Percentiles rank a stretch among this genome's conserved stretches.
phyloP scores from a whole-genome alignment of 2,797 vertebrate species.

The Apogon talboti region DNA sequence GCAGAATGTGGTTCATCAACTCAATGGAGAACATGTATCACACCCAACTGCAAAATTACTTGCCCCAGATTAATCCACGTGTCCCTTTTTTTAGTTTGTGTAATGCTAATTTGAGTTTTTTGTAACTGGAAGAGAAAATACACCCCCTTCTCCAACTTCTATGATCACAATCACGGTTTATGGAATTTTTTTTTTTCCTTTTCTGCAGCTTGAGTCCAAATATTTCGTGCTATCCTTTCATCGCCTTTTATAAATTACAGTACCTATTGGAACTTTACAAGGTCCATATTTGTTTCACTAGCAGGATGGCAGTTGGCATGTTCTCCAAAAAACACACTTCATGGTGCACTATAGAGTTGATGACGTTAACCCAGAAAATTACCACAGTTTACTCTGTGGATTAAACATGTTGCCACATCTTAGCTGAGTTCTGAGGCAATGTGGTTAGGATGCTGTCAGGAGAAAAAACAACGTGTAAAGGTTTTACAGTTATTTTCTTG shows the following conservation, averaged over 20 bases:
- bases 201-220: constrained; percentile 19
- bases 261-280: constrained; percentile 14
- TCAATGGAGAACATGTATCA: constrained; percentile 37
- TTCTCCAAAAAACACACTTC: constrained; percentile 18
- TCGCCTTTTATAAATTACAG: constrained; percentile 14
- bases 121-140: constrained; percentile 1
- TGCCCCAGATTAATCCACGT: constrained; percentile 15
- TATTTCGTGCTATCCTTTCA: constrained; percentile 25
- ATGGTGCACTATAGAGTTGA: background rate
- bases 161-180: constrained; percentile 28
- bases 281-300: constrained; percentile 5
- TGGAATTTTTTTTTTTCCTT: constrained; percentile 6
- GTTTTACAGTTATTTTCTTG: constrained; percentile 70
- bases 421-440: constrained; percentile 37
- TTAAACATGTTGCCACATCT: constrained; percentile 45
- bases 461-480: constrained; percentile 31
- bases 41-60: constrained; percentile 39
- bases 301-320: constrained; percentile 5
- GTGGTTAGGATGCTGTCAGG: constrained; percentile 36
- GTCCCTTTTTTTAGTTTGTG: constrained; percentile 13
- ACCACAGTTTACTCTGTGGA: constrained; percentile 35
- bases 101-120: constrained; percentile 5
- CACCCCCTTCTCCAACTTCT: constrained; percentile 9
- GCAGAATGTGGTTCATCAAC: constrained; percentile 45
- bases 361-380: constrained; percentile 24